Conservation (phyloP, 1,140 invertebrate genomes). For the Lasioglossum albipes region DNA sequence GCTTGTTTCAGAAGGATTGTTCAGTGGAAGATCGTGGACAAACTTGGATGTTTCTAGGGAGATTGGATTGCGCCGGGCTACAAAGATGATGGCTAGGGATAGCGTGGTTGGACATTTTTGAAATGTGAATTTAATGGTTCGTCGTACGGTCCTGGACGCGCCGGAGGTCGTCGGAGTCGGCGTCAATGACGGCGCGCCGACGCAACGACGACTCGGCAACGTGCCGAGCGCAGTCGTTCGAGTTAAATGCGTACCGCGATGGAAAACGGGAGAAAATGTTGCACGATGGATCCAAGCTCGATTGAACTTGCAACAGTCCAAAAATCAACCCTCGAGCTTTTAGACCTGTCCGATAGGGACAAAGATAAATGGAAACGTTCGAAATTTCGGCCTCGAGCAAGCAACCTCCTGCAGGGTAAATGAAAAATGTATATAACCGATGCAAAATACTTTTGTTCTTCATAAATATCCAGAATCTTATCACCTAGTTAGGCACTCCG, state of each 20-base stretch:
- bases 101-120: background rate
- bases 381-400: too few relatives aligned
- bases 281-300: too few relatives aligned
- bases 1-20: too few relatives aligned
- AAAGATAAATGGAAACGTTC: too few relatives aligned
- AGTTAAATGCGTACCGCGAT: constrained; percentile 7
- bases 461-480: too few relatives aligned
- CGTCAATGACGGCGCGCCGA: constrained; percentile 57
- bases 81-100: too few relatives aligned
- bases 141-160: constrained; percentile 47
- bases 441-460: too few relatives aligned
- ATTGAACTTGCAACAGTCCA: background rate
- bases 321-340: background rate
- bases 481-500: too few relatives aligned
- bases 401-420: too few relatives aligned
- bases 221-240: constrained; percentile 2
- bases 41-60: background rate
- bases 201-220: constrained; percentile 21
- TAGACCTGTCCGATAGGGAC: too few relatives aligned
- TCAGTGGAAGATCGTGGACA: background rate
- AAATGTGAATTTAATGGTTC: background rate
- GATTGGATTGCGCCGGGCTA: too few relatives aligned
- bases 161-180: constrained; percentile 43
- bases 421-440: too few relatives aligned
- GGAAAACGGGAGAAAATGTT: background rate